Conservation (phyloP, 2,113 vertebrate species). For the Ammodytes dubius region DNA sequence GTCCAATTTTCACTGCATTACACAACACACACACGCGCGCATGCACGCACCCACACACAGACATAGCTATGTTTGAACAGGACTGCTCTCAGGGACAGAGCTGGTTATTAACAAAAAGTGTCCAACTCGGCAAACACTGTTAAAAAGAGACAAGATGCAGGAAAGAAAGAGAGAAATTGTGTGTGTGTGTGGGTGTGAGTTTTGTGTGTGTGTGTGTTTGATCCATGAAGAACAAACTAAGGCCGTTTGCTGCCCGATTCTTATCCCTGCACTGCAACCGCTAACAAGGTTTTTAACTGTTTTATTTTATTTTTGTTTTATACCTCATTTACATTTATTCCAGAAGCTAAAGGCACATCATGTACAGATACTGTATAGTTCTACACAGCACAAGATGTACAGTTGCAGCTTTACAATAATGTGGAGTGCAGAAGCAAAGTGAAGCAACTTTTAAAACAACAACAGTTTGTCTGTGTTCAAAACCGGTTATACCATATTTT, state of each 20-base stretch:
- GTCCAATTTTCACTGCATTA: constrained; percentile 64
- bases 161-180: constrained; percentile 5
- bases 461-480: not conserved
- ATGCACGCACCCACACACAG: constrained; percentile 39
- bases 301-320: too few species aligned
- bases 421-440: not conserved
- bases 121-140: constrained; percentile 80
- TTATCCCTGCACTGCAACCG: constrained; percentile 56
- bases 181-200: not conserved
- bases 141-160: constrained; percentile 41
- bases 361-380: not conserved
- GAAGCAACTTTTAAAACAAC: not conserved
- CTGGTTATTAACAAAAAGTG: constrained; percentile 85
- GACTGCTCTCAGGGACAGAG: constrained; percentile 70
- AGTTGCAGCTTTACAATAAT: not conserved
- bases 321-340: constrained; percentile 13
- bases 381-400: constrained; percentile 13
- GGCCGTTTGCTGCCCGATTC: constrained; percentile 62
- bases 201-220: constrained; percentile 37
- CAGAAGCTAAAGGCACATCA: constrained; percentile 28
- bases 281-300: constrained; percentile 62
- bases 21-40: constrained; percentile 34
- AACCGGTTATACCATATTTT: not conserved
- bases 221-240: constrained; percentile 57
- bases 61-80: constrained; percentile 79